These are phyloP conservation scores for Tenthredo amoena DNA, from an alignment of 2,888 invertebrate genomes.

Conservation along the genomic window DNA sequence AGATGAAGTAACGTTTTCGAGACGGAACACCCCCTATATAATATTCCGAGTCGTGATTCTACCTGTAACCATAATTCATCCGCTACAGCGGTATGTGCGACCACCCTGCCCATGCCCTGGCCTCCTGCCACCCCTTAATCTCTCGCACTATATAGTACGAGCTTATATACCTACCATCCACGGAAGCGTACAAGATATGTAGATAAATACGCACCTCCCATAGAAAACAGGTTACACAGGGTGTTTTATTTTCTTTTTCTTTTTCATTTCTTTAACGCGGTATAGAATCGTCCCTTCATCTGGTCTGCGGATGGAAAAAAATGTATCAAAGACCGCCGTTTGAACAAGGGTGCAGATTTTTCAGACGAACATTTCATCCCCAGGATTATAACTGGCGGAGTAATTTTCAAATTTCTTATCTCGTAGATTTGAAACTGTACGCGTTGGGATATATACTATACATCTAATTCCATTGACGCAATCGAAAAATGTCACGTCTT, in stretches of 20 bases:
- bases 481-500: constrained; percentile 29
- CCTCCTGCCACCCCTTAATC: constrained; percentile 43
- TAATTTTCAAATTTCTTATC: not conserved
- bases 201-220: constrained; percentile 48
- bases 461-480: constrained; percentile 5
- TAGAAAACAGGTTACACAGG: constrained; percentile 32
- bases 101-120: constrained; percentile 35
- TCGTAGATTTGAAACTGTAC: not conserved
- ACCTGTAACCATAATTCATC: constrained; percentile 48
- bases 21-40: constrained; percentile 41
- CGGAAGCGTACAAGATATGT: constrained; percentile 14
- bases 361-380: not conserved
- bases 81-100: constrained; percentile 44
- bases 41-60: constrained; percentile 48
- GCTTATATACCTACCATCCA: not conserved
- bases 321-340: not conserved
- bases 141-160: constrained; percentile 29
- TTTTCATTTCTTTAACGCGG: no score
- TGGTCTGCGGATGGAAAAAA: not conserved
- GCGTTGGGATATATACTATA: not conserved
- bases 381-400: not conserved
- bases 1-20: constrained; percentile 33
- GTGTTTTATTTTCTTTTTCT: constrained; percentile 20
- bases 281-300: not conserved
- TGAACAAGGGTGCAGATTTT: not conserved